A percentile compares a stretch with the other conserved stretches of the same genome.
phyloP scores from a whole-genome alignment of 2,797 vertebrate species.

The Chelidonichthys spinosus region DNA sequence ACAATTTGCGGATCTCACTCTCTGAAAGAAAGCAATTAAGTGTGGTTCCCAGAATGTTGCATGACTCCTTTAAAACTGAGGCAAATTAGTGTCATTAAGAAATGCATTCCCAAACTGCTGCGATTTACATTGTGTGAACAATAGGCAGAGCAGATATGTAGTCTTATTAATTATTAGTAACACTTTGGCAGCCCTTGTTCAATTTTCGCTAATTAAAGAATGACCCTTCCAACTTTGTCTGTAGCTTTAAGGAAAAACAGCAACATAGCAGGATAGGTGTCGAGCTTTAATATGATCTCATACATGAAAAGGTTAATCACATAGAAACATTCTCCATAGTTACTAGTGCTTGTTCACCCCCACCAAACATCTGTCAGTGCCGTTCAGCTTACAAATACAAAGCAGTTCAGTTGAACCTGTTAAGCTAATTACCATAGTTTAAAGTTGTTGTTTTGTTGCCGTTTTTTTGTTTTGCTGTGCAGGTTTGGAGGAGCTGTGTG shows the following conservation, averaged over 20 bases:
- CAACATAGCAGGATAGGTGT: slow-evolving; percentile 1
- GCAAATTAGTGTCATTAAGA: not conserved
- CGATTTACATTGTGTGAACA: not conserved
- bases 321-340: slow-evolving; percentile 7
- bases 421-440: not conserved
- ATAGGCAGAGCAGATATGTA: not conserved
- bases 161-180: slow-evolving; percentile 7
- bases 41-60: not conserved
- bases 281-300: slow-evolving; percentile 28
- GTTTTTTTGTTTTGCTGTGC: slow-evolving; percentile 9
- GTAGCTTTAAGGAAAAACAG: not conserved
- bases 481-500: slow-evolving; percentile 86
- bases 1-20: not conserved
- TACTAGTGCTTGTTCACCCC: slow-evolving; percentile 25
- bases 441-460: not conserved
- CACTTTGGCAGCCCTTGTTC: not conserved
- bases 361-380: slow-evolving; percentile 47
- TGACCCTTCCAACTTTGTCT: not conserved
- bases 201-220: slow-evolving; percentile 6
- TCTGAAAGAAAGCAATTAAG: not conserved
- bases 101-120: not conserved
- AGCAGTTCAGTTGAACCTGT: not conserved
- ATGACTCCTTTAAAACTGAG: not conserved
- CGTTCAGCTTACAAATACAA: slow-evolving; percentile 12
- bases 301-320: slow-evolving; percentile 3